Percentiles rank a stretch among this genome's conserved stretches.
Conservation (phyloP, 1,140 invertebrate species). For the Rhynchophorus ferrugineus region DNA sequence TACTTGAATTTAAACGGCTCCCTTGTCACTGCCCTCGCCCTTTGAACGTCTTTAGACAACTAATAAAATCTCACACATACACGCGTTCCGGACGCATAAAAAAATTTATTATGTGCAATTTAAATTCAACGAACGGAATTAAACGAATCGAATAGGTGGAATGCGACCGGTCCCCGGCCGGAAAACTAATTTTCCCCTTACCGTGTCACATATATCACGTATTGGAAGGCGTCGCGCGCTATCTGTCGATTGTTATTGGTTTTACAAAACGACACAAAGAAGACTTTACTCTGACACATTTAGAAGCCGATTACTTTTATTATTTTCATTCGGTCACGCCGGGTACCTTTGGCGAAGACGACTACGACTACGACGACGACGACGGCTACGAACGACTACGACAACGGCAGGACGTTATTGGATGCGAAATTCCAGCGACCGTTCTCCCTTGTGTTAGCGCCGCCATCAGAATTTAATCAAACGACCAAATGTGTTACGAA, state of each 20-base stretch:
- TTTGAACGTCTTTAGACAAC: background rate
- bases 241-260: conserved; percentile 38
- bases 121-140: conserved; percentile 24
- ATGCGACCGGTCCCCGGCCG: conserved; percentile 31
- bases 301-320: conserved; percentile 43
- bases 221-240: conserved; percentile 24
- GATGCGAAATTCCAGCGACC: conserved; percentile 24
- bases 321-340: conserved; percentile 35
- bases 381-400: no score
- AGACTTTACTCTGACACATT: conserved; percentile 43
- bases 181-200: conserved; percentile 40
- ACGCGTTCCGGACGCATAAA: conserved; percentile 15
- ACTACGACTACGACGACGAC: no score
- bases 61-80: conserved; percentile 19
- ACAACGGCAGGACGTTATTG: conserved; percentile 23
- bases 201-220: conserved; percentile 42
- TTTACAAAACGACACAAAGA: conserved; percentile 39
- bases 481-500: conserved; percentile 28
- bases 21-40: background rate
- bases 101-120: conserved; percentile 25
- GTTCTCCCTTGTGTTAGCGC: conserved; percentile 17
- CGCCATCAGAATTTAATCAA: conserved; percentile 33
- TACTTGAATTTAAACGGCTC: background rate
- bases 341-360: conserved; percentile 25
- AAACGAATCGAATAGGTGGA: conserved; percentile 25